These are phyloP conservation scores for Dromococcyx pavoninus DNA, from an alignment of 2,797 vertebrate genomes.

Conservation along the genomic window DNA sequence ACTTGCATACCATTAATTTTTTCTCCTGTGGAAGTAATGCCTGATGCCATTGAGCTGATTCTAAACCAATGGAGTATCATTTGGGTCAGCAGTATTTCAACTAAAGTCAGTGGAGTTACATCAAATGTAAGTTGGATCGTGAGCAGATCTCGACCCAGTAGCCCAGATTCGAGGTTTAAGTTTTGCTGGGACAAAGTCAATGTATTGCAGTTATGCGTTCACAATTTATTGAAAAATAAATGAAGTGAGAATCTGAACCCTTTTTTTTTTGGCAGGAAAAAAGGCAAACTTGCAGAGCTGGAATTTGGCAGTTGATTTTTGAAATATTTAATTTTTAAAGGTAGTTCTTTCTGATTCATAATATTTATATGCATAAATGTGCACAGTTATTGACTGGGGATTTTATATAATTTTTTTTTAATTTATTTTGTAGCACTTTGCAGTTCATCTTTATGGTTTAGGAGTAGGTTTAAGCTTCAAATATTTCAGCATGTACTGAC, in stretches of 20 bases:
- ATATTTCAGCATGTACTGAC: slow-evolving; percentile 59
- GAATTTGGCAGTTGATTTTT: slow-evolving; percentile 26
- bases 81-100: neutral
- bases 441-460: slow-evolving; percentile 66
- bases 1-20: neutral
- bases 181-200: neutral
- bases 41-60: neutral
- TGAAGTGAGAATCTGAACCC: neutral
- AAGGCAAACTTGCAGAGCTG: slow-evolving; percentile 15
- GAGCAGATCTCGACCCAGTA: neutral
- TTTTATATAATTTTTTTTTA: neutral
- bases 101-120: slow-evolving; percentile 53
- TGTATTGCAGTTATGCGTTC: neutral
- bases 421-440: slow-evolving; percentile 65
- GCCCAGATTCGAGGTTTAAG: neutral
- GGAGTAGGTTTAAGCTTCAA: slow-evolving; percentile 47
- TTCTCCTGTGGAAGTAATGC: neutral
- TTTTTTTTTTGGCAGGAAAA: slow-evolving; percentile 8
- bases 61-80: neutral
- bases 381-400: slow-evolving; percentile 10
- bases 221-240: neutral
- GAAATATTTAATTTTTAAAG: slow-evolving; percentile 22
- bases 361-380: slow-evolving; percentile 22
- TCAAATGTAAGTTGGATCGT: neutral
- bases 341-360: neutral